A percentile compares a stretch with the other conserved stretches of the same genome.
These are phyloP conservation scores for Apis laboriosa DNA, from an alignment of 1,140 invertebrate species.

Conservation along the genomic window DNA sequence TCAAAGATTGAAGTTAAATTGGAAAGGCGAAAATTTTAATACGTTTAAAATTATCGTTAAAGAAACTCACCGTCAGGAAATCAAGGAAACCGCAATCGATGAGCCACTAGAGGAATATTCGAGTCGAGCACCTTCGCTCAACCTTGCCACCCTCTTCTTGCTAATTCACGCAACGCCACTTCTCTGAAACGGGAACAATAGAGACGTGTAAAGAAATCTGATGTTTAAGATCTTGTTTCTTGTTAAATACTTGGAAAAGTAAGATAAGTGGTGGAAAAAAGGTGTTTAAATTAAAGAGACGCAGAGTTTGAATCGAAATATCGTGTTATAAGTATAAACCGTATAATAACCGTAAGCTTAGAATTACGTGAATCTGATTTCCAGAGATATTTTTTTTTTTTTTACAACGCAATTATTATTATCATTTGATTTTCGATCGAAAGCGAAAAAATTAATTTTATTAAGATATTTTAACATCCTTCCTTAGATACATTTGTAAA, in stretches of 20 bases:
- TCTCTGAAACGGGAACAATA: slow-evolving; percentile 24
- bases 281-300: not conserved
- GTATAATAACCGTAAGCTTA: too few relatives aligned
- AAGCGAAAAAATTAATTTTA: too few relatives aligned
- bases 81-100: slow-evolving; percentile 19
- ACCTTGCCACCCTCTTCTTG: slow-evolving; percentile 26
- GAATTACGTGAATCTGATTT: too few relatives aligned
- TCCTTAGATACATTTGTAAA: too few relatives aligned
- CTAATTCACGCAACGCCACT: slow-evolving; percentile 38
- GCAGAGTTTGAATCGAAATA: not conserved
- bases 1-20: too few relatives aligned
- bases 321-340: not conserved
- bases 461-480: too few relatives aligned
- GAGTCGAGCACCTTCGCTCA: slow-evolving; percentile 26
- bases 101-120: slow-evolving; percentile 25
- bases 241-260: not conserved
- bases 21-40: too few relatives aligned
- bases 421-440: too few relatives aligned
- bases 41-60: not conserved
- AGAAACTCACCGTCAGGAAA: slow-evolving; percentile 5
- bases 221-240: not conserved
- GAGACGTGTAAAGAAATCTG: slow-evolving; percentile 1
- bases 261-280: too few relatives aligned
- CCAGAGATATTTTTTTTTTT: too few relatives aligned
- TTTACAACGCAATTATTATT: too few relatives aligned